Evolutionary conservation across 2,113 vertebrate genomes (phyloP).

Genomic region (Sardina pilchardus): DNA sequence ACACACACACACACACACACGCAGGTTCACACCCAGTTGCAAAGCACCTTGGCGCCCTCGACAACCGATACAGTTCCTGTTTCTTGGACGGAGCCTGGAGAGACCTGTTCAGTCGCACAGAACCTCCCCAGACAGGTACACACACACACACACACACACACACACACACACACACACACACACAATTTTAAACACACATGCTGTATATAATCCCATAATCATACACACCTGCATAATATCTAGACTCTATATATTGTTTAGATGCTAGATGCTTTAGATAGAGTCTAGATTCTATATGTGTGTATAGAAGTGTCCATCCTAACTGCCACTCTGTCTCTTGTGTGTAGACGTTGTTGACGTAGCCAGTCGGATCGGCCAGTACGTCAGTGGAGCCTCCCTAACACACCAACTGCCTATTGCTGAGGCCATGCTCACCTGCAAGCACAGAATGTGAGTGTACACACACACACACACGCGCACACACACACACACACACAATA

Average conservation of each 20-base stretch:
- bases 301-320: too few species aligned
- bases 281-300: too few species aligned
- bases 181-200: not conserved
- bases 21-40: conserved; percentile 86
- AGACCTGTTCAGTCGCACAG: conserved; percentile 82
- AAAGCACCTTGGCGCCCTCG: conserved; percentile 83
- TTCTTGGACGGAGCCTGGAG: conserved; percentile 85
- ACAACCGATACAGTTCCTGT: conserved; percentile 80
- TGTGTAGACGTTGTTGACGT: conserved; percentile 80
- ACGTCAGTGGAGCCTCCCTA: conserved; percentile 75
- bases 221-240: too few species aligned
- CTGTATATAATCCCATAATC: too few species aligned
- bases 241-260: too few species aligned
- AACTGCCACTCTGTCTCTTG: not conserved
- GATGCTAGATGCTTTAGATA: too few species aligned
- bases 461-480: not conserved
- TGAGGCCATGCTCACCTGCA: conserved; percentile 91
- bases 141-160: not conserved
- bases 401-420: conserved; percentile 87
- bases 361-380: conserved; percentile 80
- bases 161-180: conserved; percentile 10
- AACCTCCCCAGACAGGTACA: conserved; percentile 56
- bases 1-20: not conserved
- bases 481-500: not conserved
- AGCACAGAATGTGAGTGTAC: conserved; percentile 81